A percentile compares a stretch with the other conserved stretches of the same genome.
phyloP scores from a whole-genome alignment of 2,888 invertebrate genomes.

The Siphonodentalium dalli region DNA sequence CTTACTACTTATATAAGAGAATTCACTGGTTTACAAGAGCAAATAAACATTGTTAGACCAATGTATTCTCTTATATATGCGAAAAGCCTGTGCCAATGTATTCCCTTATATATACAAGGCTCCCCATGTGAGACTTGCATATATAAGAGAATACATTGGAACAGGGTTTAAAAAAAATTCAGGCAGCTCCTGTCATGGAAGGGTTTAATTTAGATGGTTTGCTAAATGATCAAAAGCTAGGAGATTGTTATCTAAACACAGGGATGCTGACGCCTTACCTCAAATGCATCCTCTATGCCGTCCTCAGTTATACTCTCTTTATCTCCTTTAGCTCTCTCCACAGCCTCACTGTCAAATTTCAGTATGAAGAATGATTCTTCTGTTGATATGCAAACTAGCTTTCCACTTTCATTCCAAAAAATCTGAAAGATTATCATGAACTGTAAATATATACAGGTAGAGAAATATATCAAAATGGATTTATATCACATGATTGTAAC shows the following conservation, averaged over 20 bases:
- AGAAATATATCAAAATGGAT: neutral
- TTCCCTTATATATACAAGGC: no score
- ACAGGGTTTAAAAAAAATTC: no score
- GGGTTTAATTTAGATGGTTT: neutral
- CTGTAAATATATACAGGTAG: neutral
- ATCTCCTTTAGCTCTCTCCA: slow-evolving; percentile 77
- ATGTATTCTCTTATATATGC: no score
- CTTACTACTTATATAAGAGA: no score
- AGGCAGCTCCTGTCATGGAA: no score
- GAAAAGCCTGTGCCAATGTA: no score
- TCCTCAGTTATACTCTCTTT: slow-evolving; percentile 84
- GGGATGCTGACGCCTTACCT: slow-evolving; percentile 70
- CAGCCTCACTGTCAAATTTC: slow-evolving; percentile 83
- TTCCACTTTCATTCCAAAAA: slow-evolving; percentile 96
- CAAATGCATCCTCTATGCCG: slow-evolving; percentile 89
- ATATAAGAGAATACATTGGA: no score
- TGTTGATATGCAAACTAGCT: slow-evolving; percentile 90
- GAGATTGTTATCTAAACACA: neutral
- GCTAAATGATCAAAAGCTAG: neutral
- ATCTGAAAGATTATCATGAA: slow-evolving; percentile 69
- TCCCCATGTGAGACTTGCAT: no score
- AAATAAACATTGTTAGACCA: no score
- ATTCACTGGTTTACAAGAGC: no score
- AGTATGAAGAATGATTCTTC: slow-evolving; percentile 95
- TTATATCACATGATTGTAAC: neutral